Evolutionary conservation across 2,888 invertebrate species (phyloP).

Genomic region (Spilarctia lutea): DNA sequence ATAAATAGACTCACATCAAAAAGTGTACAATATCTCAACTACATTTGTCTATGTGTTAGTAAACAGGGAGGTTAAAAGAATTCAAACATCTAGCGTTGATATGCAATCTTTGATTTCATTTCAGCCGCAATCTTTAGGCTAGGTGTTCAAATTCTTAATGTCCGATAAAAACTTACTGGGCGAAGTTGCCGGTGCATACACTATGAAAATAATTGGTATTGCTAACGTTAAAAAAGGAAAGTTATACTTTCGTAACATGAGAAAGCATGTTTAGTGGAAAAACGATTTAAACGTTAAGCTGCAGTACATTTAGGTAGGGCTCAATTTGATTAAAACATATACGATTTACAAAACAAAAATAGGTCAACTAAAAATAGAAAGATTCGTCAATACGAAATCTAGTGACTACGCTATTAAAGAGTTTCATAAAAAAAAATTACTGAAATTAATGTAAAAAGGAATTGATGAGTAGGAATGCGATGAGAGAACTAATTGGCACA

Average conservation of each 20-base stretch:
- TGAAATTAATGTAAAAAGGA: background rate
- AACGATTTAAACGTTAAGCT: background rate
- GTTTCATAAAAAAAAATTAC: background rate
- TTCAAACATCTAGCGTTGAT: background rate
- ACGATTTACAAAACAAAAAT: too few species aligned
- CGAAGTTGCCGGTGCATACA: conserved; percentile 25
- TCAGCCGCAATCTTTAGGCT: background rate
- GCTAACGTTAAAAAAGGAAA: conserved; percentile 40
- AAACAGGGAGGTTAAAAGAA: conserved; percentile 12
- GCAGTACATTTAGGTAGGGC: too few species aligned
- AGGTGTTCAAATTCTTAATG: background rate
- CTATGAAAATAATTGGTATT: conserved; percentile 36
- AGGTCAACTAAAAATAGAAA: background rate
- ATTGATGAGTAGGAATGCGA: background rate
- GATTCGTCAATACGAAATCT: background rate
- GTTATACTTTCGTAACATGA: background rate
- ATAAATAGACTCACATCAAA: conserved; percentile 69
- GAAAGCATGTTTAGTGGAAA: background rate
- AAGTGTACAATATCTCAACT: conserved; percentile 65
- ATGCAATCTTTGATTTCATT: background rate
- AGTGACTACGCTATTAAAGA: background rate
- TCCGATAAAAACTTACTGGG: conserved; percentile 21
- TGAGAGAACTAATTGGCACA: conserved; percentile 41
- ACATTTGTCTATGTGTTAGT: conserved; percentile 20
- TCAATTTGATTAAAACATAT: background rate